Percentiles rank a stretch among this genome's conserved stretches.
Evolutionary conservation across 2,888 invertebrate genomes (phyloP).

Genomic region (Euplexia lucipara): DNA sequence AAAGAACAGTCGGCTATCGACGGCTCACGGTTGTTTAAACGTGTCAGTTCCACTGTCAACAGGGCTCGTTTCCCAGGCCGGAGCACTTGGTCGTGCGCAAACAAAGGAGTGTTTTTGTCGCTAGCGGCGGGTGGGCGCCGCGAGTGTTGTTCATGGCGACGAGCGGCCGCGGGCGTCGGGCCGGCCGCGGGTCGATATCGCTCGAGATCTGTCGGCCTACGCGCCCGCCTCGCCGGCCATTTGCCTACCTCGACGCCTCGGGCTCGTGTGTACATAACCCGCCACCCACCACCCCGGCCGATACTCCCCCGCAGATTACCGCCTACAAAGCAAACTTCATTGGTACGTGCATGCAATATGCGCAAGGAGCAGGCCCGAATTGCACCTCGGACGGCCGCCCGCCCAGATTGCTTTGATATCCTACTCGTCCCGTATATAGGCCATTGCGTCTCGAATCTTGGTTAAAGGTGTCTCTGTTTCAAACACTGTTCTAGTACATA

Average conservation of each 20-base stretch:
- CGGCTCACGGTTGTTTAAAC: slow-evolving; percentile 56
- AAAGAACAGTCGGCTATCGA: slow-evolving; percentile 37
- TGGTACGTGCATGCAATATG: slow-evolving; percentile 91
- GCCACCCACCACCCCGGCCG: slow-evolving; percentile 84
- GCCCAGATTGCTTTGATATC: slow-evolving; percentile 88
- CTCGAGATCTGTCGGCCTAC: slow-evolving; percentile 89
- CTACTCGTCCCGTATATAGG: slow-evolving; percentile 77
- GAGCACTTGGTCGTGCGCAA: slow-evolving; percentile 75
- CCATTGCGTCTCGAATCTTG: slow-evolving; percentile 81
- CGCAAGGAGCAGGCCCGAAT: slow-evolving; percentile 89
- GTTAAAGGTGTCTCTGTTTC: slow-evolving; percentile 77
- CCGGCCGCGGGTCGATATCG: slow-evolving; percentile 89
- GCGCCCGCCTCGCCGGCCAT: slow-evolving; percentile 89
- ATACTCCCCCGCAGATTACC: slow-evolving; percentile 90
- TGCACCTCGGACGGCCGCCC: slow-evolving; percentile 81
- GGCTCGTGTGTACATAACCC: slow-evolving; percentile 90
- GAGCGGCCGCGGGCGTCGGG: slow-evolving; percentile 71
- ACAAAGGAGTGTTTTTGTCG: slow-evolving; percentile 90
- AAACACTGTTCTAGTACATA: slow-evolving; percentile 71
- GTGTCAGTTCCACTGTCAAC: slow-evolving; percentile 65
- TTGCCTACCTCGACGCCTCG: slow-evolving; percentile 91
- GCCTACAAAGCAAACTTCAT: slow-evolving; percentile 91
- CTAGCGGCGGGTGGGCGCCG: slow-evolving; percentile 86
- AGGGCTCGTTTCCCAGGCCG: slow-evolving; percentile 55
- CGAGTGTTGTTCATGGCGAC: slow-evolving; percentile 85